Percentiles rank a stretch among this genome's conserved stretches.
Evolutionary conservation across 2,888 invertebrate species (phyloP).

Genomic region (Hydraecia micacea): DNA sequence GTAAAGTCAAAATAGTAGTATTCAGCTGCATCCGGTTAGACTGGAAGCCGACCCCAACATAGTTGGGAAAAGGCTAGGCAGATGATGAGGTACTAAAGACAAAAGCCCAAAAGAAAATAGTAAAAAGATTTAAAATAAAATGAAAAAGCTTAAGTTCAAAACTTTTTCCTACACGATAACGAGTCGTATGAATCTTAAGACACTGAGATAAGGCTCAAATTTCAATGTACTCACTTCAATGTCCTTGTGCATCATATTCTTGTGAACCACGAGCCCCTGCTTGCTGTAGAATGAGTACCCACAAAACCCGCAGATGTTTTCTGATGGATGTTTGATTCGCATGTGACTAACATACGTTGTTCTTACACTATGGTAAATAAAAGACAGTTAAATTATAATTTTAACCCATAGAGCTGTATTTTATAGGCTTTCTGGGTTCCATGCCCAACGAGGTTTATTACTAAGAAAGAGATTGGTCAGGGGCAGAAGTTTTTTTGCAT

Average conservation of each 20-base stretch:
- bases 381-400: background rate
- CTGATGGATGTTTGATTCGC: slow-evolving; percentile 86
- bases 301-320: slow-evolving; percentile 85
- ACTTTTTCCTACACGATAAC: background rate
- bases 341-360: slow-evolving; percentile 87
- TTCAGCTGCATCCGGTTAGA: too few species aligned
- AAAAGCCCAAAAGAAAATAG: background rate
- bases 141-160: background rate
- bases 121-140: background rate
- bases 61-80: too few species aligned
- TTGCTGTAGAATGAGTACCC: slow-evolving; percentile 87
- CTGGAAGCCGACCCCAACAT: too few species aligned
- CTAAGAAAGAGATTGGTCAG: background rate
- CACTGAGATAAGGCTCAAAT: slow-evolving; percentile 21
- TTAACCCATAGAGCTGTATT: background rate
- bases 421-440: background rate
- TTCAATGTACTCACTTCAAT: slow-evolving; percentile 67
- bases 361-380: slow-evolving; percentile 77
- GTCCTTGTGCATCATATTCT: slow-evolving; percentile 87
- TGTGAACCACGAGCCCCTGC: slow-evolving; percentile 85
- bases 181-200: background rate
- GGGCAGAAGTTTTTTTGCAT: background rate
- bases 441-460: background rate
- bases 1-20: background rate
- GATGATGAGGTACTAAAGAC: background rate